phyloP scores from a whole-genome alignment of 2,113 vertebrate species.

The Entelurus aequoreus region DNA sequence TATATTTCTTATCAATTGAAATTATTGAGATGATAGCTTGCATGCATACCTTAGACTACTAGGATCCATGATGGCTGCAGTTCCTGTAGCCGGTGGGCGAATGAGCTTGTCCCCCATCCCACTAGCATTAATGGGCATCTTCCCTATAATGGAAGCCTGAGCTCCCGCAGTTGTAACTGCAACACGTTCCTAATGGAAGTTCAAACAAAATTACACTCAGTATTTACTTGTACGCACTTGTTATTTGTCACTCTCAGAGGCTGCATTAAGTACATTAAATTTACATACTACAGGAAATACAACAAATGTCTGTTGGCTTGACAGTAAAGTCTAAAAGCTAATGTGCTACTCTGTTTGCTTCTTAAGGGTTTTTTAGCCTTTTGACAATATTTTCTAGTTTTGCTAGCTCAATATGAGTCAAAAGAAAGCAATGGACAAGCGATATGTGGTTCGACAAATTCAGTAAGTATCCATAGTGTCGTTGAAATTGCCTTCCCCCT shows the following conservation, averaged over 20 bases:
- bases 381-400: too few species aligned
- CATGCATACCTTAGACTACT: constrained; percentile 73
- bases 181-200: constrained; percentile 73
- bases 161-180: constrained; percentile 54
- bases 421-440: too few species aligned
- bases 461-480: too few species aligned
- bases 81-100: constrained; percentile 75
- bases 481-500: too few species aligned
- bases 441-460: too few species aligned
- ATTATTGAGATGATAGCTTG: not conserved
- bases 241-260: not conserved
- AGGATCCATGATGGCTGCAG: constrained; percentile 77
- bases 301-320: too few species aligned
- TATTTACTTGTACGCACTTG: not conserved
- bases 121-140: constrained; percentile 70
- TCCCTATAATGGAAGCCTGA: constrained; percentile 61
- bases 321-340: too few species aligned
- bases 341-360: too few species aligned
- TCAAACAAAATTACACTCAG: not conserved
- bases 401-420: too few species aligned
- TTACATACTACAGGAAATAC: too few species aligned
- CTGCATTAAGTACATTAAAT: not conserved
- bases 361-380: too few species aligned
- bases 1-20: not conserved
- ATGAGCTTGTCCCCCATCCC: constrained; percentile 78